phyloP scores from a whole-genome alignment of 1,140 invertebrate genomes.

The Brachionus angularis region DNA sequence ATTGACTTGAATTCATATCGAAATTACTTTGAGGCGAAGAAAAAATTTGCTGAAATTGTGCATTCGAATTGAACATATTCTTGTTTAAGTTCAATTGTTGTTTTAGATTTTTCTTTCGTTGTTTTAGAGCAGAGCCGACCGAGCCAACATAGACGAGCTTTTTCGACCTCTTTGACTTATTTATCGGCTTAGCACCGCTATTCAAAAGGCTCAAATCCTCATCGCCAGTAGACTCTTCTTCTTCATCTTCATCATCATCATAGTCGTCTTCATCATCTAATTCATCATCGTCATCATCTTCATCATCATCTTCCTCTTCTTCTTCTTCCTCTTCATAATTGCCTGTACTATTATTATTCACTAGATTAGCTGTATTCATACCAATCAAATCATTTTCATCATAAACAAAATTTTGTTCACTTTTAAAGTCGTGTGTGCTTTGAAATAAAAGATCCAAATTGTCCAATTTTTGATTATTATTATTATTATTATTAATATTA shows the following conservation, averaged over 20 bases:
- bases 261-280: background rate
- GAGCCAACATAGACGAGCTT: background rate
- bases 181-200: slow-evolving; percentile 3
- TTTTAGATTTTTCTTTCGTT: too few species aligned
- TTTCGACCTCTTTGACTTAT: background rate
- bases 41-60: too few species aligned
- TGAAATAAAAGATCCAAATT: too few species aligned
- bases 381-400: background rate
- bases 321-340: slow-evolving; percentile 1
- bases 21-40: too few species aligned
- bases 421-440: too few species aligned
- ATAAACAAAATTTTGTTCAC: too few species aligned
- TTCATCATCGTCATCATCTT: background rate
- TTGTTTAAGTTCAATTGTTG: too few species aligned
- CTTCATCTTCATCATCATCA: background rate
- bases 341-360: background rate
- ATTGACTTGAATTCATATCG: too few species aligned
- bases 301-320: background rate
- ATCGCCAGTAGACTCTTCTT: too few species aligned
- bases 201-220: slow-evolving; percentile 4
- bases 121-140: background rate
- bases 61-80: too few species aligned
- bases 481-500: too few species aligned
- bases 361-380: background rate
- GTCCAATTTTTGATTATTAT: too few species aligned